Percentiles rank a stretch among this genome's conserved stretches.
phyloP scores from a whole-genome alignment of 2,888 invertebrate species.

The Chrysolina haemoptera region DNA sequence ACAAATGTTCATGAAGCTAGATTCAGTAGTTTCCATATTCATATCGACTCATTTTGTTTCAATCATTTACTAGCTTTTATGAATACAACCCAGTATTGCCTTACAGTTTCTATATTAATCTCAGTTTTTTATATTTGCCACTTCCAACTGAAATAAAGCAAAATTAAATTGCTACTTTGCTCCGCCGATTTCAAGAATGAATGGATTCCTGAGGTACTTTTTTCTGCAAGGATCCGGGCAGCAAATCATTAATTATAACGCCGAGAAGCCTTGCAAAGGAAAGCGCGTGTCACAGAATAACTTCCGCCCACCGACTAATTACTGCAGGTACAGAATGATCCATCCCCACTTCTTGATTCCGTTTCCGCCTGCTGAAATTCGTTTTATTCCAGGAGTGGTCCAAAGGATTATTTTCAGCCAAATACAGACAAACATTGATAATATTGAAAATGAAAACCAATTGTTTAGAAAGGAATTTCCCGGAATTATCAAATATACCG shows the following conservation, averaged over 20 bases:
- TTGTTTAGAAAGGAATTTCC: too few relatives aligned
- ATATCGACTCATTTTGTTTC: too few relatives aligned
- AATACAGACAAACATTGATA: background rate
- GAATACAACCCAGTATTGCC: too few relatives aligned
- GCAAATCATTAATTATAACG: constrained; percentile 64
- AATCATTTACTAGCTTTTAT: too few relatives aligned
- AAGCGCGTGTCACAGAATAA: constrained; percentile 56
- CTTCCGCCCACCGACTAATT: constrained; percentile 64
- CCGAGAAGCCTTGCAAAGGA: constrained; percentile 54
- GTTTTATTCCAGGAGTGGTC: background rate
- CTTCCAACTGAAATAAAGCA: constrained; percentile 37
- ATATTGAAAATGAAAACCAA: background rate
- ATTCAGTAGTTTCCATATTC: too few relatives aligned
- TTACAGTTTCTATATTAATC: background rate
- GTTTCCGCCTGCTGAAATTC: constrained; percentile 42
- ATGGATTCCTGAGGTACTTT: constrained; percentile 31
- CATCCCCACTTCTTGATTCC: constrained; percentile 53
- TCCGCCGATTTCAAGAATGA: constrained; percentile 35
- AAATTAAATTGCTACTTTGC: constrained; percentile 45
- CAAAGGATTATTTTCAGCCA: background rate
- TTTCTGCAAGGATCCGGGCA: constrained; percentile 54
- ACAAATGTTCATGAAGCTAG: too few relatives aligned
- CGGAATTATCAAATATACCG: too few relatives aligned
- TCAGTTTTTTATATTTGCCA: constrained; percentile 37
- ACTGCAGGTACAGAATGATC: constrained; percentile 60